Evolutionary conservation across 2,888 invertebrate genomes (phyloP).

Genomic region (Chaitophorus viminalis): DNA sequence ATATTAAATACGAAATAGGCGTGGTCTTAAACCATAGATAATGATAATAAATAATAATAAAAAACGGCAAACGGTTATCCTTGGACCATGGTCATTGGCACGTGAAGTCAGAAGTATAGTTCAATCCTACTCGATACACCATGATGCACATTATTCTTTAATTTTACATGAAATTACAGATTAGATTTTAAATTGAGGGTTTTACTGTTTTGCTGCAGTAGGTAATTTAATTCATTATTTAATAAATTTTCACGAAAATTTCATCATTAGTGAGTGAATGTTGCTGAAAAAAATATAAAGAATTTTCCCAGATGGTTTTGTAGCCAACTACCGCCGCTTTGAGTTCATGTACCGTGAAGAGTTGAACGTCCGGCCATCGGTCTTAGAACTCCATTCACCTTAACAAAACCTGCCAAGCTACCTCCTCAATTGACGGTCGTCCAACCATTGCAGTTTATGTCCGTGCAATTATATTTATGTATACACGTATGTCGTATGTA

Average conservation of each 20-base stretch:
- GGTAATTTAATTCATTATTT: neutral
- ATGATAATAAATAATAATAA: conserved; percentile 52
- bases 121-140: conserved; percentile 15
- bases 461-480: conserved; percentile 35
- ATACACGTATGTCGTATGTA: neutral
- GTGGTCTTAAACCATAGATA: conserved; percentile 34
- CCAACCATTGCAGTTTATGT: neutral
- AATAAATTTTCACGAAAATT: conserved; percentile 5
- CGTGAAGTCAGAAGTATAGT: neutral
- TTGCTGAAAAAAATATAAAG: conserved; percentile 1
- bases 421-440: neutral
- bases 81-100: conserved; percentile 60
- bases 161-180: conserved; percentile 26
- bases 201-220: neutral
- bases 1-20: conserved; percentile 54
- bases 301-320: conserved; percentile 52
- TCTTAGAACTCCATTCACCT: conserved; percentile 53
- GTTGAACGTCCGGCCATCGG: conserved; percentile 61
- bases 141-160: conserved; percentile 2
- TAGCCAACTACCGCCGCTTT: neutral
- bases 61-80: conserved; percentile 57
- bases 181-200: neutral
- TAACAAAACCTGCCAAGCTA: conserved; percentile 42
- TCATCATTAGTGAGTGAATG: neutral
- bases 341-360: conserved; percentile 59